Evolutionary conservation across 1,140 invertebrate genomes (phyloP).

Genomic region (Periplaneta americana): DNA sequence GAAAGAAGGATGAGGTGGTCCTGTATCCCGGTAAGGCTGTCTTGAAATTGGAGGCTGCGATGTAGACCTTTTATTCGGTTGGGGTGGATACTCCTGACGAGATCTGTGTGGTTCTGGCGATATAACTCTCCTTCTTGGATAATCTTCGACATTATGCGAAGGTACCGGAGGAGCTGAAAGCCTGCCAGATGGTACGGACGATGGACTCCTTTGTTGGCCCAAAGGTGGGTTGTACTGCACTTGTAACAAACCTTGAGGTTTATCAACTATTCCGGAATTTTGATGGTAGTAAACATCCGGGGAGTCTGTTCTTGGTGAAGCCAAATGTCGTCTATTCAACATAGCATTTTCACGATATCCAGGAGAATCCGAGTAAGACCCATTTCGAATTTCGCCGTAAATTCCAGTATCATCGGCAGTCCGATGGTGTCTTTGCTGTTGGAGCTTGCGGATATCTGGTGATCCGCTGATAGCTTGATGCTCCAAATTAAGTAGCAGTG

Average conservation of each 20-base stretch:
- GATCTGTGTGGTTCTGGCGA: not conserved
- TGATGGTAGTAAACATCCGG: not conserved
- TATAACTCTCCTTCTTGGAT: not conserved
- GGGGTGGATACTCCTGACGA: not conserved
- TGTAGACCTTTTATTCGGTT: not conserved
- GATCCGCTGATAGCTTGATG: not conserved
- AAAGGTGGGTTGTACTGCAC: not conserved
- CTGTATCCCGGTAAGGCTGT: not conserved
- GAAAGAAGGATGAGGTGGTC: not conserved
- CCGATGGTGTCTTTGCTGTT: not conserved
- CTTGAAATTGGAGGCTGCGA: not conserved
- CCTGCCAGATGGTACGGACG: not conserved
- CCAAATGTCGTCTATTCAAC: not conserved
- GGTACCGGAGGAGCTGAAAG: conserved; percentile 5
- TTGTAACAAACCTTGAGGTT: not conserved
- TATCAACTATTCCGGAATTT: not conserved
- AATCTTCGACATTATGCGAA: not conserved
- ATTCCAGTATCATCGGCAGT: not conserved
- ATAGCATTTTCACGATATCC: not conserved
- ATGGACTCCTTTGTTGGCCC: not conserved
- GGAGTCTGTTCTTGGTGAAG: not conserved
- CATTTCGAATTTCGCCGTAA: not conserved
- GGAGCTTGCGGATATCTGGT: conserved; percentile 4
- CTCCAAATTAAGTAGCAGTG: not conserved
- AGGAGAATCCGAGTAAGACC: not conserved